Base-by-base conservation (phyloP, 2,888 invertebrate genomes). In the Eristalis arbustorum region DNA sequence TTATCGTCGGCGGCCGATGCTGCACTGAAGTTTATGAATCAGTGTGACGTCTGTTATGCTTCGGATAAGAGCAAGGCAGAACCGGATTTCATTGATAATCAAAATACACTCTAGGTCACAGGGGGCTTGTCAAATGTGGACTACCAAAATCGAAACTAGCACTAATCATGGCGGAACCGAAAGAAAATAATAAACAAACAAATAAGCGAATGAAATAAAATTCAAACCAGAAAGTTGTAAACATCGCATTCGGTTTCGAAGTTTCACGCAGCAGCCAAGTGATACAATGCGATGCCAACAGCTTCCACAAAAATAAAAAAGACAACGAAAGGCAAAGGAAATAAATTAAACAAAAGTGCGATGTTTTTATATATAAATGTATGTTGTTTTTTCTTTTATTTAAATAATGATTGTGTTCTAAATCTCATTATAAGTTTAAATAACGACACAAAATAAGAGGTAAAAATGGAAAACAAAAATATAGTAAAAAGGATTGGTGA, bases 321-420 rank as follows among this genome's bases (percentile, higher is more conserved):
- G n/a, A 23, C 3, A 23, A 18, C 25, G 14, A 63, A 31, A 31
- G 37, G 25, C 63, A 34, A 49, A 8, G 10, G 62, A 37, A 56
- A 63, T 11, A 14, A 57, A 71, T 63, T 25, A 18, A 61, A 42
- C 40, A 71, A 49, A 49, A 18, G 22, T 64, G 31, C 28, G 31
- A 18, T 34, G 10, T 31, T 28, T 28, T 40, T 14, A 10, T 79
- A 74, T 81, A 72, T 72, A 77, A 49, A 49, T 88, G 85, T 88
- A 88, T 82, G 75, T 78, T 73, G 83, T 31, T 67, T 80, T 77
- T 73, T 88, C 77, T 81, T 78, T 85, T 85, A 87, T 88, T 87
- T 88, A 85, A 88, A 88, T 85, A 82, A 84, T 84, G 87, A 40
- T 74, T 76, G 64, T 82, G 68, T 63, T 63, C 56, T 61, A 28